Percentiles rank a stretch among this genome's conserved stretches.
phyloP scores from a whole-genome alignment of 2,888 invertebrate species.

The Ganaspis brasiliensis region DNA sequence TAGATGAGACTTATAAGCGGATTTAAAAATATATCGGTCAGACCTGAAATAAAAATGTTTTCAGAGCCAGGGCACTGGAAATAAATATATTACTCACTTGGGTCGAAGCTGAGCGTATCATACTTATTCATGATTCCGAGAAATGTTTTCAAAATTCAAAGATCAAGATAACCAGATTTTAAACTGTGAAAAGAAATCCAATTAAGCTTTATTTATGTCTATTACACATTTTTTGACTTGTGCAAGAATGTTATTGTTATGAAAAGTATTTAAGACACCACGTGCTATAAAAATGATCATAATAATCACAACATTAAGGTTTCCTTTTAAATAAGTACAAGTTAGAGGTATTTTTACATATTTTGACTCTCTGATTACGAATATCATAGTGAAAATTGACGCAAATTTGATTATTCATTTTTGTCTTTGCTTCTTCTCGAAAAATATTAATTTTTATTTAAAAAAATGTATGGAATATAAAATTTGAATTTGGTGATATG shows the following conservation, averaged over 20 bases:
- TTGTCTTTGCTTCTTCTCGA: too few relatives aligned
- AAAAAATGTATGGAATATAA: too few relatives aligned
- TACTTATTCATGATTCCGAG: constrained; percentile 36
- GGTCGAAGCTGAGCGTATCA: neutral
- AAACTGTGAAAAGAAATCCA: constrained; percentile 20
- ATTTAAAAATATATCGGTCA: constrained; percentile 20
- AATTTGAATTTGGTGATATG: too few relatives aligned
- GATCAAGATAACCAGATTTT: constrained; percentile 30
- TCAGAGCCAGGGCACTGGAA: neutral
- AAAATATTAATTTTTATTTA: too few relatives aligned
- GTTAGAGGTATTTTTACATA: too few relatives aligned
- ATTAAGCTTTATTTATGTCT: constrained; percentile 20
- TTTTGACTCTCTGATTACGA: too few relatives aligned
- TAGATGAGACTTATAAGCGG: neutral
- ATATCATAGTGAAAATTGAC: too few relatives aligned
- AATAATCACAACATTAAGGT: neutral
- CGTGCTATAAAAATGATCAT: neutral
- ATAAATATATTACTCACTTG: constrained; percentile 20
- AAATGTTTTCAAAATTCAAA: constrained; percentile 24
- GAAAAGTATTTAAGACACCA: neutral
- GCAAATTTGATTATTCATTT: too few relatives aligned
- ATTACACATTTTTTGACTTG: neutral
- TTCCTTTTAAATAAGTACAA: too few relatives aligned
- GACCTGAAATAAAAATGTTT: constrained; percentile 9
- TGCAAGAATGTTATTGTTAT: constrained; percentile 7